phyloP scores from a whole-genome alignment of 2,113 vertebrate genomes.

The Benitochromis conjunctus region DNA sequence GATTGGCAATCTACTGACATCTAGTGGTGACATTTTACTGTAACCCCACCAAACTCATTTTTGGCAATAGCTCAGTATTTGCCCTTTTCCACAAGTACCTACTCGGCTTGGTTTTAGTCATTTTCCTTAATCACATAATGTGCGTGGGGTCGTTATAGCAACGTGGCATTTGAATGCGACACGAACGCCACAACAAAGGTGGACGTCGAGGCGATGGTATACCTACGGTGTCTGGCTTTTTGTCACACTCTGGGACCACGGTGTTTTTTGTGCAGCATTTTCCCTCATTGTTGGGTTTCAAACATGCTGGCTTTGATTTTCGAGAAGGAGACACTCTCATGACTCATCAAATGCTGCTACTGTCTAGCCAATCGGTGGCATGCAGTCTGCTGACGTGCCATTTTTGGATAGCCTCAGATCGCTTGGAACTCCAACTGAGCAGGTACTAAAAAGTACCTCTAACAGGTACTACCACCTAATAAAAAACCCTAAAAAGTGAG shows the following conservation, averaged over 20 bases:
- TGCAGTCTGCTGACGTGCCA: rapidly evolving
- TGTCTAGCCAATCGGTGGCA: neutral
- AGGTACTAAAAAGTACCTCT: neutral
- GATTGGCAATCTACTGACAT: neutral
- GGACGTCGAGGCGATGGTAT: rapidly evolving
- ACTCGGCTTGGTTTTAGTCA: rapidly evolving
- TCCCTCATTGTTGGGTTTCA: neutral
- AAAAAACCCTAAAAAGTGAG: rapidly evolving
- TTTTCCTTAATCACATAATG: neutral
- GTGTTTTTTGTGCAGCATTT: neutral
- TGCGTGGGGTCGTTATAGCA: neutral
- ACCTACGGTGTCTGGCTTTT: neutral
- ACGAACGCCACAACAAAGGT: neutral
- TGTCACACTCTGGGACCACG: rapidly evolving
- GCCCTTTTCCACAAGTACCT: rapidly evolving
- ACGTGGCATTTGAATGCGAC: rapidly evolving
- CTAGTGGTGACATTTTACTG: neutral
- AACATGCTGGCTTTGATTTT: neutral
- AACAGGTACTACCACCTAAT: neutral
- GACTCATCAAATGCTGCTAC: too few relatives aligned
- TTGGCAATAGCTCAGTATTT: neutral
- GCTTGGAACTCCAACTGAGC: neutral
- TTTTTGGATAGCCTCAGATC: neutral
- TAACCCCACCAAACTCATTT: neutral
- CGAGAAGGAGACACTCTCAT: neutral